phyloP scores from a whole-genome alignment of 2,113 vertebrate genomes.

The Mesoclemmys tuberculata region DNA sequence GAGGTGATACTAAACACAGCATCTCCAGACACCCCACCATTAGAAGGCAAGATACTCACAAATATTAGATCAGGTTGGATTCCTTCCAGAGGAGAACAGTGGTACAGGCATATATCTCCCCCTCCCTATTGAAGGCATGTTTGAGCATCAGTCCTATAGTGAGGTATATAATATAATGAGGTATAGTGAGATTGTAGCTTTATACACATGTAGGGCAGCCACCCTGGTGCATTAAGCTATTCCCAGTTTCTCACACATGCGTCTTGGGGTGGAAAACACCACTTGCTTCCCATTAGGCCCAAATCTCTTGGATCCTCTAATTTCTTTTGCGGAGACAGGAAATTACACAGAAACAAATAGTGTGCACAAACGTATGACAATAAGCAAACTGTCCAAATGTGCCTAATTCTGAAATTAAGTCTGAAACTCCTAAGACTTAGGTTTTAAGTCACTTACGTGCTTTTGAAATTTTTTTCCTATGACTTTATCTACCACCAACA shows the following conservation, averaged over 20 bases:
- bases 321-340: neutral
- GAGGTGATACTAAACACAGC: neutral
- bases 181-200: neutral
- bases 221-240: neutral
- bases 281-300: neutral
- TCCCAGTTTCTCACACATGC: neutral
- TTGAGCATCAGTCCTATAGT: neutral
- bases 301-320: neutral
- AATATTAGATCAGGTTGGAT: neutral
- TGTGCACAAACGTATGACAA: neutral
- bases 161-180: neutral
- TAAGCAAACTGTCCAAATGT: too few species aligned
- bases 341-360: neutral
- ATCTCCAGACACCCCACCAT: neutral
- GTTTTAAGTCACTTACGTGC: too few species aligned
- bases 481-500: too few species aligned
- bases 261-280: neutral
- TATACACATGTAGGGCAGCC: neutral
- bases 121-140: neutral
- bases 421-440: too few species aligned
- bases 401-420: too few species aligned
- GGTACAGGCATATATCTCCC: neutral
- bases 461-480: too few species aligned
- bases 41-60: neutral
- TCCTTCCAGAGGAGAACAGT: neutral